Base-by-base conservation (phyloP, 2,113 vertebrate species). In the Eurystomus gularis region DNA sequence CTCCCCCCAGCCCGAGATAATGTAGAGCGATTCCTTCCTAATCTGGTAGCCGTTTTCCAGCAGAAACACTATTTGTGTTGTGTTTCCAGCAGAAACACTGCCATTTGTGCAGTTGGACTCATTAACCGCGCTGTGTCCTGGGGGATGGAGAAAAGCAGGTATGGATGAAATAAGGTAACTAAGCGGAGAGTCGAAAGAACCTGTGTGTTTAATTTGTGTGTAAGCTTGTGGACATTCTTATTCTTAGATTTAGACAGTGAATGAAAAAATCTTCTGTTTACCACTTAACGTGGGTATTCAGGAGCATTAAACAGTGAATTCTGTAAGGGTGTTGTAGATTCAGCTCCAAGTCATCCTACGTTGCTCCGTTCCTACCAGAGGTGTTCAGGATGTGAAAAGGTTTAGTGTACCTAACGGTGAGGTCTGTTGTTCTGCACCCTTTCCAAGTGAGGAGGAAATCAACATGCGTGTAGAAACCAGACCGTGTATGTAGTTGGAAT, bases 321-420 rank as follows among this genome's bases (percentile, higher is more conserved):
- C 31, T 26, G 3, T 35, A 9, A 44, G 24, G 26, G 35, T 4
- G 0, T 9, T 18, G 29, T 15, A 35, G 68, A 39, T 49, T 61
- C 52, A 7, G 15, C 23, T 35, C 48, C 14, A 1, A 35, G n/a
- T 37, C 21, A 6, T 9, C 54, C 8, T 14, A 5, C 8, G 0
- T 24, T 29, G 51, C 40, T 72, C 23, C 9, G 2, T 51, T 51
- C 17, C 13, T 39, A 29, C 31, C 54, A 26, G 58, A 62, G 40
- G 37, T 11, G 17, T n/a, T 83, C 11, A 14, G 48, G 35, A 13
- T 26, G 23, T 28, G 4, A 51, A 58, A 51, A 49, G 16, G 4
- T 54, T 70, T 11, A 7, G 39, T 33, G 2, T 28, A 25, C 0
- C 3, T 51, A 71, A 24, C 24, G 3, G 37, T 5, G 6, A 42